phyloP scores from a whole-genome alignment of 2,113 vertebrate genomes.

The Siniperca chuatsi region DNA sequence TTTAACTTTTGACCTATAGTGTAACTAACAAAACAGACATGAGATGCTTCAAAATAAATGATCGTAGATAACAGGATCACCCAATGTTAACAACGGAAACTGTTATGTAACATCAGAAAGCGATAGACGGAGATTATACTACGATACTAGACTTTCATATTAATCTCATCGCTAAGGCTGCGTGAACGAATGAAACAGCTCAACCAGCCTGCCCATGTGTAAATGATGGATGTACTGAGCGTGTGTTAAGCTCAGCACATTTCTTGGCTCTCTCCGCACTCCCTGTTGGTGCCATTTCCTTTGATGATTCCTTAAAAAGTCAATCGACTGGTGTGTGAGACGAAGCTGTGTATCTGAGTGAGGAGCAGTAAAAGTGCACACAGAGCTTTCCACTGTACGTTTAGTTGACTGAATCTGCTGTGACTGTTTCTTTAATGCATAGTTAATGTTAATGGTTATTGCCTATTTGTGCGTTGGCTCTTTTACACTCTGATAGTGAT shows the following conservation, averaged over 20 bases:
- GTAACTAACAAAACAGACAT: no score
- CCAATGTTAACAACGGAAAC: no score
- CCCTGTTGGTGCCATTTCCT: conserved; percentile 32
- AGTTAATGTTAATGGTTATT: conserved; percentile 19
- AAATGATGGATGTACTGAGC: conserved; percentile 40
- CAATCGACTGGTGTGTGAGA: conserved; percentile 40
- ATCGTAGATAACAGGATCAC: neutral
- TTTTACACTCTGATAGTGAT: neutral
- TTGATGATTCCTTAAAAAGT: conserved; percentile 55
- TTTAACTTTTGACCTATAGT: no score
- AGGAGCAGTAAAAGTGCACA: conserved; percentile 19
- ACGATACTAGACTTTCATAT: neutral
- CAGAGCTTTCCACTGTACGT: neutral
- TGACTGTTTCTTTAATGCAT: conserved; percentile 19
- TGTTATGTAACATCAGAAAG: neutral
- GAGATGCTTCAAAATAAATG: neutral
- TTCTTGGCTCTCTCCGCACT: conserved; percentile 1
- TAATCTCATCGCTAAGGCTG: conserved; percentile 3
- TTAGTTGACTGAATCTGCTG: neutral
- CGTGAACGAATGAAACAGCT: neutral
- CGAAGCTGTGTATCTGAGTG: conserved; percentile 23
- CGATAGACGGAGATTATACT: neutral
- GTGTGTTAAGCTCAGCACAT: conserved; percentile 43
- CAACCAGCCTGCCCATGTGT: conserved; percentile 21
- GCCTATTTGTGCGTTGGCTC: conserved; percentile 3